Evolutionary conservation across 2,797 vertebrate genomes (phyloP), one percentile per base, ranked within the genome.

Genomic region (Neosalanx taihuensis): DNA sequence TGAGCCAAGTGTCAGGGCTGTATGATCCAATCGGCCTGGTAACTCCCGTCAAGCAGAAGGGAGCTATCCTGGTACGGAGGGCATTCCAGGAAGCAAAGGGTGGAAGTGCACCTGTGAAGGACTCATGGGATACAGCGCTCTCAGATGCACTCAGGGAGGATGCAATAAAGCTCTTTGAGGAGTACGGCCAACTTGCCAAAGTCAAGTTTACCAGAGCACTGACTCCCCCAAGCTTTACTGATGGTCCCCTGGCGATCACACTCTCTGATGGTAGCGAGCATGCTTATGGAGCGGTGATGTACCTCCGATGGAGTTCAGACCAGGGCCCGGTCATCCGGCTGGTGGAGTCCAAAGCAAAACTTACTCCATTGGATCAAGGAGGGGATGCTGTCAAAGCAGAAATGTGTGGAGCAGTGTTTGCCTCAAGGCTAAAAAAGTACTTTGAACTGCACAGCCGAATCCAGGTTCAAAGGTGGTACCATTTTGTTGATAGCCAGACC

Each of bases 81-180:
- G 64, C 72, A 29, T 79, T 79, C 57, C 70, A 79, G 49, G 73
- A 79, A 35, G 33, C 33, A 5, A 35, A 35, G 6, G 18, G 77
- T 70, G 37, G 37, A 46, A 59, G 5, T 15, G 59, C 46, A 57
- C 51, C 33, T 5, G 33, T n/a, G 30, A 69, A 70, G 49, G 73
- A 79, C 51, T 72, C 77, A 9, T 79, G 77, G 77, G 74, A 79
- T 26, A 37, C 17, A 51, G 64, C 71, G 20, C 64, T 76, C 33
- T 79, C 74, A 64, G 17, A 81, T 15, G 72, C 70, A 37, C 74
- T 76, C n/a, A 65, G 72, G 2, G 60, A 78, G 4, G 74, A 81
- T 41, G 74, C 72, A 4, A 79, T 81, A 0, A 1, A 37, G 15
- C 77, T 81, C 18, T 74, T 79, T 30, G 72, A 80, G 51, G 70